Evolutionary conservation across 2,113 vertebrate species (phyloP).

Genomic region (Chaetops frenatus): DNA sequence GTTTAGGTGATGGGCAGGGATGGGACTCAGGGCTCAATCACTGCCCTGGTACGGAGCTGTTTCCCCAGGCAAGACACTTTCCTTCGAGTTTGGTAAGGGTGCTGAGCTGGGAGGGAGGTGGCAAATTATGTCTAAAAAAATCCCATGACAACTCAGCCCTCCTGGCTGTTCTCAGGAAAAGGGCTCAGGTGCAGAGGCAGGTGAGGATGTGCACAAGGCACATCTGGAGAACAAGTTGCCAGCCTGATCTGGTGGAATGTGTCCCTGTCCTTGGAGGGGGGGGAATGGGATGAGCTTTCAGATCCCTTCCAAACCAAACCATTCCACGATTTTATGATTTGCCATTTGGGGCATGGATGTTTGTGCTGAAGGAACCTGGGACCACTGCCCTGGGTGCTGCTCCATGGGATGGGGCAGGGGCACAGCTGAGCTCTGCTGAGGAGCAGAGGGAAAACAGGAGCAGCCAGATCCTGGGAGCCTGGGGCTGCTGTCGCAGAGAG

Average conservation of each 20-base stretch:
- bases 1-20: not conserved
- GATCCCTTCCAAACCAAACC: not conserved
- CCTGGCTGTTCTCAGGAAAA: not conserved
- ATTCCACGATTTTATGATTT: rapidly evolving
- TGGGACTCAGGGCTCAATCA: not conserved
- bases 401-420: not conserved
- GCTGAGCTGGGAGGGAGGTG: not conserved
- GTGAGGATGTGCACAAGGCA: not conserved
- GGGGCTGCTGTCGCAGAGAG: not conserved
- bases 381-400: rapidly evolving
- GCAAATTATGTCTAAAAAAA: not conserved
- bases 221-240: no score
- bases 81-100: not conserved
- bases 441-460: not conserved
- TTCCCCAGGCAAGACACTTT: not conserved
- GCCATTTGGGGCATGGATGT: rapidly evolving
- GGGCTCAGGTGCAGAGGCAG: not conserved
- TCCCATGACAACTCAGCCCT: not conserved
- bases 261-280: not conserved
- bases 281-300: not conserved
- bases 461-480: rapidly evolving
- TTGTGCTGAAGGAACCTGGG: not conserved
- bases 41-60: not conserved
- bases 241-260: not conserved
- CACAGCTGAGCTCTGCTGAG: not conserved